phyloP scores from a whole-genome alignment of 2,888 invertebrate genomes.

The Fragum fragum region DNA sequence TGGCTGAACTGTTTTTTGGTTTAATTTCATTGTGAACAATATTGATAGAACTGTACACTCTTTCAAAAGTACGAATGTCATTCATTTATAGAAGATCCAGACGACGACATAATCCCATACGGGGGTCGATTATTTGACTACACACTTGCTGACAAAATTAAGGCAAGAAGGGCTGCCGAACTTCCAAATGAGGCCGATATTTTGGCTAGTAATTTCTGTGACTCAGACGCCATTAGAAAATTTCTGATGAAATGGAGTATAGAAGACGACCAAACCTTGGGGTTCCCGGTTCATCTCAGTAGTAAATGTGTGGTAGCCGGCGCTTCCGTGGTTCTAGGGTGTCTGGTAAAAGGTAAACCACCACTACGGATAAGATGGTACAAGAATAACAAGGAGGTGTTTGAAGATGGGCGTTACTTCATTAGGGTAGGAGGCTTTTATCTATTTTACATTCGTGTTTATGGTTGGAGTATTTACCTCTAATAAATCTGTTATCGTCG shows the following conservation, averaged over 20 bases:
- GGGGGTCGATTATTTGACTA: conserved; percentile 29
- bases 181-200: conserved; percentile 45
- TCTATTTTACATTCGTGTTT: no score
- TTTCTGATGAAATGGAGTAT: conserved; percentile 61
- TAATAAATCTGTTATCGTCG: no score
- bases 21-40: no score
- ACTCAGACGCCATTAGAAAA: conserved; percentile 50
- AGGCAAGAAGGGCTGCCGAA: conserved; percentile 32
- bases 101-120: conserved; percentile 9
- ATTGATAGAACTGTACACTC: no score
- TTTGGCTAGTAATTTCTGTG: conserved; percentile 42
- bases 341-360: conserved; percentile 64
- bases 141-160: conserved; percentile 48
- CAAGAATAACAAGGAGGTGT: conserved; percentile 63
- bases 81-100: conserved; percentile 15
- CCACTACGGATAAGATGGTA: conserved; percentile 67
- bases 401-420: conserved; percentile 57
- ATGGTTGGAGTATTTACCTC: no score
- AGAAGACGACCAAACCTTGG: conserved; percentile 59
- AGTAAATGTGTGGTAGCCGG: conserved; percentile 72
- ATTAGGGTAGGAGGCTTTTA: conserved; percentile 45
- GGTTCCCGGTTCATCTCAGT: conserved; percentile 68
- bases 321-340: conserved; percentile 52
- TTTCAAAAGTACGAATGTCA: no score
- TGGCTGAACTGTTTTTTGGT: no score